A percentile compares a stretch with the other conserved stretches of the same genome.
phyloP scores from a whole-genome alignment of 2,113 vertebrate genomes.

The Microtus pennsylvanicus region DNA sequence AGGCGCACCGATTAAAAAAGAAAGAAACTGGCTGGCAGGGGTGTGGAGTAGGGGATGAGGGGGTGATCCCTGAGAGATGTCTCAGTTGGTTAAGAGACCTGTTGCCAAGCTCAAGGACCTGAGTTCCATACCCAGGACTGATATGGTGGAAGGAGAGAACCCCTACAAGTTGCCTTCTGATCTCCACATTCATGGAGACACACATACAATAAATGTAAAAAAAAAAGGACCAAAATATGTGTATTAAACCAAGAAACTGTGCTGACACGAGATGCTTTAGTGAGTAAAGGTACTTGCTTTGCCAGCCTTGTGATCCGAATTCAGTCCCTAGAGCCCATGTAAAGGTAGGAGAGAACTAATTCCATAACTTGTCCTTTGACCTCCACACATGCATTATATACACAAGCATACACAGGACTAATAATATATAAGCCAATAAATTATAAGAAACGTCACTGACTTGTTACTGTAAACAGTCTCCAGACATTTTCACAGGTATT shows the following conservation, averaged over 20 bases:
- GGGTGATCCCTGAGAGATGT: background rate
- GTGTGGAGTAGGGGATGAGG: too few relatives aligned
- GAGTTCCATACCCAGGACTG: background rate
- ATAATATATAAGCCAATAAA: background rate
- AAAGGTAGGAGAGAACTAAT: background rate
- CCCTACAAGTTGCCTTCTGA: background rate
- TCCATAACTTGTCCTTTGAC: too few relatives aligned
- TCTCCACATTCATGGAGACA: background rate
- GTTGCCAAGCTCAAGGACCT: background rate
- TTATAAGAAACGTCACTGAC: background rate
- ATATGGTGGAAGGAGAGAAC: background rate
- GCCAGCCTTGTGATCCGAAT: background rate
- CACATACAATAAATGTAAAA: background rate
- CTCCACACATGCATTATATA: background rate
- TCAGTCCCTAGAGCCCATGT: background rate
- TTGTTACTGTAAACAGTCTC: background rate
- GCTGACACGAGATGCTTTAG: too few relatives aligned
- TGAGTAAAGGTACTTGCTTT: background rate
- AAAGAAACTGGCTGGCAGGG: background rate
- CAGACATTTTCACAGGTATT: background rate
- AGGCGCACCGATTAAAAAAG: background rate
- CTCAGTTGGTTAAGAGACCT: background rate
- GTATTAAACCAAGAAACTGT: too few relatives aligned
- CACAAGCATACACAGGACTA: background rate
- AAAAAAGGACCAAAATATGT: background rate